Evolutionary conservation across 2,113 vertebrate species (phyloP).

Genomic region (Pachypanchax playfairii): DNA sequence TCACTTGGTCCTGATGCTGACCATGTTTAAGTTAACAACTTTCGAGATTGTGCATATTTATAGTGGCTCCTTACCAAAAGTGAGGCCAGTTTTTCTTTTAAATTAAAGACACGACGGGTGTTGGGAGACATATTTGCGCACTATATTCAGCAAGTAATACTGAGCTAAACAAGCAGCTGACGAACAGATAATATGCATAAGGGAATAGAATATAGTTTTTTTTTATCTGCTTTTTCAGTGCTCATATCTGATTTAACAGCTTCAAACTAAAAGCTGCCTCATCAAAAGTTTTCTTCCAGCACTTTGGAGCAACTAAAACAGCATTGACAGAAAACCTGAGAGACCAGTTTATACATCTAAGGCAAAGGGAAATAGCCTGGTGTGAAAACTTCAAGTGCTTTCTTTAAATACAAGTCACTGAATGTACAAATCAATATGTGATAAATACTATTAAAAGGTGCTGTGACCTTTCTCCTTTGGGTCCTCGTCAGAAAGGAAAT

Average conservation of each 20-base stretch:
- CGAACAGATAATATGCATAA: not conserved
- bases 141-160: constrained; percentile 8
- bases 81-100: not conserved
- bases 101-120: not conserved
- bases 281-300: constrained; percentile 11
- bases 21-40: constrained; percentile 1
- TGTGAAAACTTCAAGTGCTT: constrained; percentile 16
- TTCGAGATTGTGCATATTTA: constrained; percentile 1
- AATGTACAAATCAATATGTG: constrained; percentile 20
- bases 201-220: not conserved
- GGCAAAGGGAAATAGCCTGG: constrained; percentile 7
- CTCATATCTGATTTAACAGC: not conserved
- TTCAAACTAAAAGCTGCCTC: constrained; percentile 3
- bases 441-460: constrained; percentile 26
- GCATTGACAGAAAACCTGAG: not conserved
- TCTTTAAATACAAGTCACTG: constrained; percentile 17
- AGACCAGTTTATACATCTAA: constrained; percentile 8
- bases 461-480: constrained; percentile 11
- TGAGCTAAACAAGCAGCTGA: not conserved
- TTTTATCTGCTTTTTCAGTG: not conserved
- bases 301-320: constrained; percentile 15
- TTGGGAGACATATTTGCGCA: not conserved
- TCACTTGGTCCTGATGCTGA: not conserved
- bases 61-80: not conserved
- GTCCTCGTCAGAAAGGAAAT: constrained; percentile 1